Evolutionary conservation across 2,113 vertebrate genomes (phyloP), one percentile per base, ranked within the genome.

Genomic region (Eulacestoma nigropectus): DNA sequence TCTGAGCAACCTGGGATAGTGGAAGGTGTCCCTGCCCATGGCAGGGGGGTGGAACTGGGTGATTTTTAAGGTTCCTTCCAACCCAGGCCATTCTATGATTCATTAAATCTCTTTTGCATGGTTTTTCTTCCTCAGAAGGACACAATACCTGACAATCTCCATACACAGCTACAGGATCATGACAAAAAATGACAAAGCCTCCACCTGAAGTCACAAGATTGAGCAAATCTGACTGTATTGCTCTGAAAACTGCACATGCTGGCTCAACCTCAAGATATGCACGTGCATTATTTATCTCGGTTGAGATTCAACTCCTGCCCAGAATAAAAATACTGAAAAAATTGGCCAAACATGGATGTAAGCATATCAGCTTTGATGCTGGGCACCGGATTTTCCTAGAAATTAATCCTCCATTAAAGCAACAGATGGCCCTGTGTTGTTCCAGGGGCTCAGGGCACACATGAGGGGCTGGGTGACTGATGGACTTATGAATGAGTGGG

Each of bases 401-500:
- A 97, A 97, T 96, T 95, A 97, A 96, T 96, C 87, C 91, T 95
- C 91, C 76, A 86, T 95, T 97, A 96, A 94, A 94, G 92, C 75
- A 96, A 52, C 95, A 96, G 95, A 94, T 96, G 95, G 89, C 46
- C 76, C 47, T 81, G 62, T 70, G 93, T 93, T 91, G 87, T 95
- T 94, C 59, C 56, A 63, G 84, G 64, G 68, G 78, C 93, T 89
- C 86, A 85, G 64, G 77, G 82, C 69, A 82, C 84, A 73, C 68
- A 44, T 33, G 64, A 89, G 78, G 72, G 79, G 62, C 86, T 91
- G 82, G 64, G 68, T 83, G 81, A 59, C 68, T 97, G 90, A 49
- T 56, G 74, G 83, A 91, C 47, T 97, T 95, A 84, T 94, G 91
- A 96, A 95, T 97, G 96, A 84, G 79, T 90, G 69, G 83, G 57